Conservation (phyloP, 2,888 invertebrate species). For the Tiphia femorata region DNA sequence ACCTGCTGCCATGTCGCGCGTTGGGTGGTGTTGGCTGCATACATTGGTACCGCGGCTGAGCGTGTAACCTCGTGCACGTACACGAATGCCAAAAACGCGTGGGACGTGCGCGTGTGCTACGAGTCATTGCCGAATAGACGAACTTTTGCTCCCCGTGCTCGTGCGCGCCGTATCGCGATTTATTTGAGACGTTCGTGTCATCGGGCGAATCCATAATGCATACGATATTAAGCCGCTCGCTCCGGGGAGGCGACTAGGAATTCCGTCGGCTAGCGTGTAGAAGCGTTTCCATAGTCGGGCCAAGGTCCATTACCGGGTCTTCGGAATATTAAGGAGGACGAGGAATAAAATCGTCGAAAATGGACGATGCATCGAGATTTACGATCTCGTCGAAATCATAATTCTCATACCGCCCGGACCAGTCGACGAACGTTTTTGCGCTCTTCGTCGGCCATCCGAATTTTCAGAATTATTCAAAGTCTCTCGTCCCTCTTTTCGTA, state of each 20-base stretch:
- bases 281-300: too few relatives aligned
- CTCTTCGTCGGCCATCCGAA: too few relatives aligned
- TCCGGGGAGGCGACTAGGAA: too few relatives aligned
- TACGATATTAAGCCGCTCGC: constrained; percentile 18
- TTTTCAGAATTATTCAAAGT: neutral
- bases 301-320: too few relatives aligned
- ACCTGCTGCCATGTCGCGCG: constrained; percentile 20
- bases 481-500: neutral
- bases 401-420: too few relatives aligned
- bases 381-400: too few relatives aligned
- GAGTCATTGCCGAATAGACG: constrained; percentile 32
- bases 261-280: too few relatives aligned
- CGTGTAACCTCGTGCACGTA: neutral
- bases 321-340: too few relatives aligned
- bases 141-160: constrained; percentile 37
- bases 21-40: neutral
- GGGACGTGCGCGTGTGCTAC: constrained; percentile 34
- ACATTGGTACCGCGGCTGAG: neutral
- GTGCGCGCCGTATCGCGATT: constrained; percentile 38
- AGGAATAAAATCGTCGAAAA: constrained; percentile 6
- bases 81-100: too few relatives aligned
- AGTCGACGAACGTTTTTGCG: too few relatives aligned
- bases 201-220: constrained; percentile 45
- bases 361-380: neutral
- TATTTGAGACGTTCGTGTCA: constrained; percentile 40